These are phyloP conservation scores for Eriosoma lanigerum DNA, from an alignment of 1,140 invertebrate species.

Conservation along the genomic window DNA sequence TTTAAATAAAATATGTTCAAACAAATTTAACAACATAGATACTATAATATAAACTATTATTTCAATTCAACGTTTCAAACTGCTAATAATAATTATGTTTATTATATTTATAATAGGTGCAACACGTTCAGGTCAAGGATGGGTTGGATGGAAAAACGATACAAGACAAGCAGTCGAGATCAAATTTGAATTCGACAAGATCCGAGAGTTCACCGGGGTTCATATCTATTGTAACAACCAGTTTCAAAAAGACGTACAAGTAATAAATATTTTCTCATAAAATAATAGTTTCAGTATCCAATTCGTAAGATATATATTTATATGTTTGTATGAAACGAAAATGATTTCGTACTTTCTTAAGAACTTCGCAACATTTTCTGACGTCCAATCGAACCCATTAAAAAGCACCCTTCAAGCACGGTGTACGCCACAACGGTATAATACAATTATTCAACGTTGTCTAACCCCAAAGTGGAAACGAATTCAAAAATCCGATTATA, in stretches of 20 bases:
- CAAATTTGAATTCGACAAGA: constrained; percentile 84
- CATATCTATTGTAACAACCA: constrained; percentile 82
- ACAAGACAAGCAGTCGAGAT: constrained; percentile 71
- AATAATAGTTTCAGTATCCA: neutral
- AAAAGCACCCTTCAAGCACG: neutral
- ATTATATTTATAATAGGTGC: neutral
- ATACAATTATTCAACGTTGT: constrained; percentile 44
- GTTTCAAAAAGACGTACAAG: constrained; percentile 78
- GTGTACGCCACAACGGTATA: neutral
- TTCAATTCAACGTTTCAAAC: neutral
- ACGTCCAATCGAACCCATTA: constrained; percentile 19
- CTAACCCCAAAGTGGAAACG: constrained; percentile 42
- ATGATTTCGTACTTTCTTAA: neutral
- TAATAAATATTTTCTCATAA: constrained; percentile 55
- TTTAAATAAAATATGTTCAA: too few relatives aligned
- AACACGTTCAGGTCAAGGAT: constrained; percentile 65
- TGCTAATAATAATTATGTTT: neutral
- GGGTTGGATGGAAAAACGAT: constrained; percentile 92
- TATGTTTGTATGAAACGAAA: neutral
- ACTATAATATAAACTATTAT: too few relatives aligned
- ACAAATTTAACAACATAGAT: neutral
- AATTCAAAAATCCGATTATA: constrained; percentile 47
- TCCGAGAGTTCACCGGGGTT: constrained; percentile 82
- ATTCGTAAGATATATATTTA: too few relatives aligned
- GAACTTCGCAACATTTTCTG: neutral